A percentile compares a stretch with the other conserved stretches of the same genome.
Conservation (phyloP, 1,140 invertebrate genomes). For the Asobara japonica region DNA sequence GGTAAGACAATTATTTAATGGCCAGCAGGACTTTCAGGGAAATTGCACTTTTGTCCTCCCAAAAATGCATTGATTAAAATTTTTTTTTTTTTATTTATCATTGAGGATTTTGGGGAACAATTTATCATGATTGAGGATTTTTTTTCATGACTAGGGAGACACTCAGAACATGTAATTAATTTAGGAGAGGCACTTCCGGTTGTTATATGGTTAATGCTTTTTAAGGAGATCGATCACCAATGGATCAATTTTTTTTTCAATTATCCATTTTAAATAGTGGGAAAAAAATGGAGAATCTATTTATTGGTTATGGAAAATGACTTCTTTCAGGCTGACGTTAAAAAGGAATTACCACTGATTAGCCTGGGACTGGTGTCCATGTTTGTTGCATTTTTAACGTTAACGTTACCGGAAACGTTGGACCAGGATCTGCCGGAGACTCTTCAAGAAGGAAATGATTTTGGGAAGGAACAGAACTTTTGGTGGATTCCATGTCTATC, state of each 20-base stretch:
- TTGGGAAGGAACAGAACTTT: constrained; percentile 81
- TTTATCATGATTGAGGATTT: too few relatives aligned
- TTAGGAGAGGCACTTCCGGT: too few relatives aligned
- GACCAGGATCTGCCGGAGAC: constrained; percentile 85
- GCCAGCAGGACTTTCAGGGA: too few relatives aligned
- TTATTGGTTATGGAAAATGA: not conserved
- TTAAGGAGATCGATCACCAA: too few relatives aligned
- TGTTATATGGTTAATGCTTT: too few relatives aligned
- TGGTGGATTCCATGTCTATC: constrained; percentile 81
- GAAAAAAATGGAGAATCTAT: not conserved
- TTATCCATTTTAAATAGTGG: not conserved
- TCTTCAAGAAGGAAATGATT: constrained; percentile 84
- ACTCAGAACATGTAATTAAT: too few relatives aligned
- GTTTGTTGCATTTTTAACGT: constrained; percentile 75
- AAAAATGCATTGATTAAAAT: too few relatives aligned
- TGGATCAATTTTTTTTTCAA: too few relatives aligned
- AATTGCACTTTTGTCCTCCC: too few relatives aligned
- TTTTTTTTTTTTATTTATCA: too few relatives aligned
- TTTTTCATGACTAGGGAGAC: too few relatives aligned
- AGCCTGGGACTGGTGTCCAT: constrained; percentile 79
- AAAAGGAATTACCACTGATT: constrained; percentile 75
- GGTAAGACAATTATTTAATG: constrained; percentile 58
- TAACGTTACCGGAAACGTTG: constrained; percentile 85
- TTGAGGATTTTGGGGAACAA: too few relatives aligned
- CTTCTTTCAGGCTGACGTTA: constrained; percentile 69